Evolutionary conservation across 1,140 invertebrate genomes (phyloP).

Genomic region (Tribolium castaneum): DNA sequence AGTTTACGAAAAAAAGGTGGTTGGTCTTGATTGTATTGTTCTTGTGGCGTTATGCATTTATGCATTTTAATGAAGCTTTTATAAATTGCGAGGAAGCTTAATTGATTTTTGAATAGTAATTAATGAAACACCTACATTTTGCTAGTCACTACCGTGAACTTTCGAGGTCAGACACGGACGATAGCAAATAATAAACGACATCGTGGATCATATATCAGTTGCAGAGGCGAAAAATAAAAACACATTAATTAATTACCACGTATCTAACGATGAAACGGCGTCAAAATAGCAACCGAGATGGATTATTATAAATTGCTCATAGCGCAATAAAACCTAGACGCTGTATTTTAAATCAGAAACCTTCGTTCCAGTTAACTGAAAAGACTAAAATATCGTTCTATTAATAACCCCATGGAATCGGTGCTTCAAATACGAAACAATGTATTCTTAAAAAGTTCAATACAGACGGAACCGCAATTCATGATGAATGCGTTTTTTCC

Average conservation of each 20-base stretch:
- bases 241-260: not conserved
- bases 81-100: not conserved
- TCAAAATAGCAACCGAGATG: constrained; percentile 14
- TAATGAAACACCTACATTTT: not conserved
- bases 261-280: constrained; percentile 15
- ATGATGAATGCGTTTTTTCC: not conserved
- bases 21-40: not conserved
- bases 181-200: not conserved
- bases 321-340: not conserved
- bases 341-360: not conserved
- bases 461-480: no score
- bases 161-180: not conserved
- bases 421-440: not conserved
- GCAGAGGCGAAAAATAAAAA: constrained; percentile 3
- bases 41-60: not conserved
- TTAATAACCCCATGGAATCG: not conserved
- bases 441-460: not conserved
- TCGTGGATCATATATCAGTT: constrained; percentile 13
- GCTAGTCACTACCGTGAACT: not conserved
- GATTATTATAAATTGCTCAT: not conserved
- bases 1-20: not conserved
- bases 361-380: no score
- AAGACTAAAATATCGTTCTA: not conserved
- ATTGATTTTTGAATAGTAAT: not conserved
- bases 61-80: not conserved